Evolutionary conservation across 2,888 invertebrate genomes (phyloP), one percentile per base, ranked within the genome.

Genomic region (Atethmia centrago): DNA sequence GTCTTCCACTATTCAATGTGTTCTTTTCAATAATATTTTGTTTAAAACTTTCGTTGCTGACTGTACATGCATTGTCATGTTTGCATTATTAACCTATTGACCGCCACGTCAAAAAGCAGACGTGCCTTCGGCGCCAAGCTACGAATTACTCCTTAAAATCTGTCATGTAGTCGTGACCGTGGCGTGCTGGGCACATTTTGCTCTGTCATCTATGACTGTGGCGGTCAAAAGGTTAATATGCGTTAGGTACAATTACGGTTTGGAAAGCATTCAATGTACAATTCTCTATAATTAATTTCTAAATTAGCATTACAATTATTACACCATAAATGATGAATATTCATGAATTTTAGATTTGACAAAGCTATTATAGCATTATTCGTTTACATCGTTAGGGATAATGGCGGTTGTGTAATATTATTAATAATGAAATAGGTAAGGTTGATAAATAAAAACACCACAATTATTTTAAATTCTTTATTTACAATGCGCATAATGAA

Each of bases 401-500:
- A 3, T 36, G 16, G 28, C 7, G 16, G n/a, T 21, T 19, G 14
- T 31, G 12, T 42, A n/a, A n/a, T n/a, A 36, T 7, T 42, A 36
- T 7, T 68, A 21, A 19, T 36, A 31, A 21, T 40, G 12, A 9
- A 25, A 53, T 47, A 74, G 25, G 16, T 45, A 59, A 47, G 25
- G 16, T 3, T 56, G 3, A 45, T 3, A 53, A 40, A 68, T 28
- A 64, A 79, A 82, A 83, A 84, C 42, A 61, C 61, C 12, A 56
- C 1, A 63, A 40, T 62, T 61, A 65, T 64, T 87, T 86, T 82
- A 45, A 75, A 71, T 70, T 67, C 74, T 92, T 91, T 92, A 92
- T 91, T 92, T 88, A 90, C 88, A 91, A 89, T 87, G 89, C 89
- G 86, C 87, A 86, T 88, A 88, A 90, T 88, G 87, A 90, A 90